A percentile compares a stretch with the other conserved stretches of the same genome.
These are phyloP conservation scores for Xenotilapia caudafasciata DNA, from an alignment of 2,113 vertebrate species.

Conservation along the genomic window DNA sequence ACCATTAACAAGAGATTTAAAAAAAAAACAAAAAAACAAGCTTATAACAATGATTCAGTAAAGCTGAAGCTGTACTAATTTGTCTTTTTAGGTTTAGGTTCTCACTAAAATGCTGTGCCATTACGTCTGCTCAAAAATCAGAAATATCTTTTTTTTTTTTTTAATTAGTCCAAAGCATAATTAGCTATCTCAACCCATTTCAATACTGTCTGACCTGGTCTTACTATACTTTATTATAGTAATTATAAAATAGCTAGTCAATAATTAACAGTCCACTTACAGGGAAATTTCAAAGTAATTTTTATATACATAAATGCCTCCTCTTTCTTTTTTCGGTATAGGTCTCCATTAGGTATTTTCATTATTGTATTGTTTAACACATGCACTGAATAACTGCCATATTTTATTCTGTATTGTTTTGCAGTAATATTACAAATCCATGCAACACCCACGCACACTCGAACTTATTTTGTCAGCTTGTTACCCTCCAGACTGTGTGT, in stretches of 20 bases:
- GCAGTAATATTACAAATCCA: not conserved
- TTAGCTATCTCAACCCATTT: not conserved
- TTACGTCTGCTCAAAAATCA: not conserved
- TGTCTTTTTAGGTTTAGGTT: not conserved
- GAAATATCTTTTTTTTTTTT: not conserved
- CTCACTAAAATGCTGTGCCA: not conserved
- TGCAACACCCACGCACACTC: not conserved
- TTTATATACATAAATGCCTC: not conserved
- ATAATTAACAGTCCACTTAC: not conserved
- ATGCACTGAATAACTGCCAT: not conserved
- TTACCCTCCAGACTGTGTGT: conserved; percentile 1
- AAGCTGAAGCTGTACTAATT: not conserved
- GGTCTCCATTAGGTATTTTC: not conserved
- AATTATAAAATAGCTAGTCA: not conserved
- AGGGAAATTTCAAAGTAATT: not conserved
- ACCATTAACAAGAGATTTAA: not conserved
- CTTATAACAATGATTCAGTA: not conserved
- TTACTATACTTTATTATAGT: not conserved
- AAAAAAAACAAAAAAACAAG: not conserved
- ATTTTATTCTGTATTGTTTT: not conserved
- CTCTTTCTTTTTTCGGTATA: not conserved
- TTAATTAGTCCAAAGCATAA: not conserved
- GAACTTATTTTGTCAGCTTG: conserved; percentile 18
- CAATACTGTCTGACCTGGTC: not conserved
- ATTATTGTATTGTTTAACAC: not conserved